Evolutionary conservation across 2,797 vertebrate species (phyloP).

Genomic region (Halcyon smyrnensis): DNA sequence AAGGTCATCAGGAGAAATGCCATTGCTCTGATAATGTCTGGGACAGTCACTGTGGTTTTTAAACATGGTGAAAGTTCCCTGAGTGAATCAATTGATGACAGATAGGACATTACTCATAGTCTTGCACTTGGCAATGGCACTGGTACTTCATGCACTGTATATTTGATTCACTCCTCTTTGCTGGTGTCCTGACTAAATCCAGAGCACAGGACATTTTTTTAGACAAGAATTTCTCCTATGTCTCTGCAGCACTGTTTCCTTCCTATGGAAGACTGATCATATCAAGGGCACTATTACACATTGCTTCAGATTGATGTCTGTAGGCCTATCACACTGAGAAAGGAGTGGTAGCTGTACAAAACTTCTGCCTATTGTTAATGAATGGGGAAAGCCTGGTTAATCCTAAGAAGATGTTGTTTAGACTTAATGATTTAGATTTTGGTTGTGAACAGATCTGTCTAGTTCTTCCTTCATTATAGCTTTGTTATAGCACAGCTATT

Average conservation of each 20-base stretch:
- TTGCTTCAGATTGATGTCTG: background rate
- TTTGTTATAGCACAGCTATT: background rate
- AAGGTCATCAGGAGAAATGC: background rate
- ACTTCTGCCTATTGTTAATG: background rate
- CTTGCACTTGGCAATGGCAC: background rate
- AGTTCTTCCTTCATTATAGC: background rate
- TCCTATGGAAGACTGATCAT: background rate
- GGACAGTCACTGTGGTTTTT: background rate
- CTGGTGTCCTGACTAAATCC: slow-evolving; percentile 12
- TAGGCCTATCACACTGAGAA: background rate
- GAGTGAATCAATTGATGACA: background rate
- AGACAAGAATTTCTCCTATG: background rate
- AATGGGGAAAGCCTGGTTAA: background rate
- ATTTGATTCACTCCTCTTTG: slow-evolving; percentile 5
- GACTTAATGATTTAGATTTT: background rate
- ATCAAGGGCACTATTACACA: background rate
- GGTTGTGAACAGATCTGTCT: background rate
- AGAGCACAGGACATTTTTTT: background rate
- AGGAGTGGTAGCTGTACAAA: background rate
- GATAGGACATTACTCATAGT: background rate
- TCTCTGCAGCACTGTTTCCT: background rate
- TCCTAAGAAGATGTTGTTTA: background rate
- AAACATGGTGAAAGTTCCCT: background rate
- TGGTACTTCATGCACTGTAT: background rate
- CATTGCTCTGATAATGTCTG: background rate